Base-by-base conservation (phyloP, 1,140 invertebrate species). In the Octopus sinensis region DNA sequence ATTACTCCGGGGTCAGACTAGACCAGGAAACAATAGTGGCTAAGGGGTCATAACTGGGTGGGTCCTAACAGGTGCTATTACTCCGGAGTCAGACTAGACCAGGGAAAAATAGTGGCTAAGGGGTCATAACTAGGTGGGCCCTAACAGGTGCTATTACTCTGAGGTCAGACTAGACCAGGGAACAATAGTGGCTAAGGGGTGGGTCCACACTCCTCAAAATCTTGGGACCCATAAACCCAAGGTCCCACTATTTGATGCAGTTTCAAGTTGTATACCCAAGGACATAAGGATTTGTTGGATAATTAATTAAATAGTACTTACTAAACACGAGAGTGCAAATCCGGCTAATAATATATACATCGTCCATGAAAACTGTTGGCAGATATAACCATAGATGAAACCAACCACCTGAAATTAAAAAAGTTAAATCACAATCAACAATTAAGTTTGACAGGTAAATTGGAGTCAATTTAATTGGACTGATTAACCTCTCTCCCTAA, bases 291-390 rank as follows among this genome's bases (percentile, higher is more conserved):
- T 17, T 9, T 10, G 9, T 62, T 2, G 17, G 17, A 13, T 10
- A 6, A 71, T 6, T 71, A 71, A 71, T 71, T 4, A 71, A 13
- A 71, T n/a, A 75, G 10, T 83, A 89, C 94, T 94, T 91, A 96
- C 94, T 86, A 98, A 90, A 62, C 95, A 94, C 78, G 96, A 96
- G 83, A 98, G 91, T 1, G 95, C 90, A 89, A 97, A 97, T 83
- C 97, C 96, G 87, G 95, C 96, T 51, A 94, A 95, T n/a, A 98
- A 91, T 87, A 97, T 96, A 82, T 96, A 96, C 30, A 98, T 95
- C 6, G 96, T 97, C 89, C 97, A 96, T 0, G 96, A 98, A 89
- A 98, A 98, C 90, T 97, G 96, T 91, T 98, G 96, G 86, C 97
- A 96, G 43, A 96, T 93, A 82, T 96, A 97, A n/a, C 97, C 97